Percentiles rank a stretch among this genome's conserved stretches.
phyloP scores from a whole-genome alignment of 2,113 vertebrate species.

The Cettia cetti region DNA sequence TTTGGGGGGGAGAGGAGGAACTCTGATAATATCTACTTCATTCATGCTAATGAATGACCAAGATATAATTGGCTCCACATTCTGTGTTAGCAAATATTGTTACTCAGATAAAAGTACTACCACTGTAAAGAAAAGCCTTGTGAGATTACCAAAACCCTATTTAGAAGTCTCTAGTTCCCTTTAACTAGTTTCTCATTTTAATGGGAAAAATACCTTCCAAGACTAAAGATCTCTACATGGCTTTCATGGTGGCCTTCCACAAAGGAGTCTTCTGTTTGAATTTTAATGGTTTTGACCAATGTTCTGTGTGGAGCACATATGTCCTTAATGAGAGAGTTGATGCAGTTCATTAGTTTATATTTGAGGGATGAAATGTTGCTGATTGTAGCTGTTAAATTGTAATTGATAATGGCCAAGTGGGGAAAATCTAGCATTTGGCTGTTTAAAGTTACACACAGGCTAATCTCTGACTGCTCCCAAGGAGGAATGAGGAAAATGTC shows the following conservation, averaged over 20 bases:
- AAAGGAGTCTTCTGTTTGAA: background rate
- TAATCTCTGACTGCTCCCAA: background rate
- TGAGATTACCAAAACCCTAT: background rate
- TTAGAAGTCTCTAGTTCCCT: background rate
- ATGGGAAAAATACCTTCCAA: background rate
- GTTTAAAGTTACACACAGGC: background rate
- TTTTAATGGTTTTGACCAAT: background rate
- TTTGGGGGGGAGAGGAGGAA: background rate
- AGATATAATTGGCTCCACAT: background rate
- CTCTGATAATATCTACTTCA: background rate
- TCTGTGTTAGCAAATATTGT: background rate
- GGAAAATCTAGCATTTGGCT: background rate
- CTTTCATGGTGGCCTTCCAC: background rate
- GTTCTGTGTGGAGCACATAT: background rate
- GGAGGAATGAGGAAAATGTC: background rate
- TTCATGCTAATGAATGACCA: background rate
- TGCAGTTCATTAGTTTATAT: background rate
- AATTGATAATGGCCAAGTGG: background rate
- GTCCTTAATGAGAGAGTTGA: background rate
- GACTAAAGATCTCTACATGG: background rate
- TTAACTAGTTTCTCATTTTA: background rate
- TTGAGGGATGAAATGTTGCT: background rate
- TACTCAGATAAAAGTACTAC: background rate
- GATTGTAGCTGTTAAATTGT: background rate
- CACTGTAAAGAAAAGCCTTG: background rate